Evolutionary conservation across 2,797 vertebrate genomes (phyloP), one percentile per base, ranked within the genome.

Genomic region (Pseudopleuronectes americanus): DNA sequence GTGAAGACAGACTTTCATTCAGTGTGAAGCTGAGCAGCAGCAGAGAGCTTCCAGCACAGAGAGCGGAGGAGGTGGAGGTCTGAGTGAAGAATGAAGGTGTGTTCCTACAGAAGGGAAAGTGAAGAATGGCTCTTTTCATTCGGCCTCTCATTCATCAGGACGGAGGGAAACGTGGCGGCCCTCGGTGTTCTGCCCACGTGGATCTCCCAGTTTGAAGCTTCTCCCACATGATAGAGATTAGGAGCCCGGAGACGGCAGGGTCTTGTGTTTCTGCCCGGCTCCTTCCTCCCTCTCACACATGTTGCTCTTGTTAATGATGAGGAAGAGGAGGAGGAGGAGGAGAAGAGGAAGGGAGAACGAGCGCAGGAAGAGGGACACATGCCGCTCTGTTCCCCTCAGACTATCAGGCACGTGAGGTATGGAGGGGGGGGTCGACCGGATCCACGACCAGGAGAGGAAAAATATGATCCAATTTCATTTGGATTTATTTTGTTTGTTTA

Each of bases 181-280:
- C 58, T 66, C 66, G 1, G 60, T 57, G 76, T 85, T 83, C 68
- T 33, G 71, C 71, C 22, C 79, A 82, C 23, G 63, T 48, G 85
- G 73, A 83, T 70, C 49, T 75, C 69, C 64, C 67, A 74, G 88
- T 80, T 81, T 91, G 86, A 88, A 84, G 73, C 83, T 85, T 80
- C 56, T 75, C 57, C 84, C 90, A 89, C 86, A 85, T 90, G 89
- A 91, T 28, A 74, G 81, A 92, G 90, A 90, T 90, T 87, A 91
- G 81, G 60, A 84, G 79, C 67, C 64, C 45, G 6, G 78, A 74
- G 76, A 66, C 47, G 41, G 10, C 49, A 3, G 8, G 54, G 78
- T 64, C 71, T 81, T 41, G 67, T 74, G 76, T 83, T 83, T 67
- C 76, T 69, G 4, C 21, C 72, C 48, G 49, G 67, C 76, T 84